Conservation (phyloP, 2,888 invertebrate genomes). For the Anticlea derivata region DNA sequence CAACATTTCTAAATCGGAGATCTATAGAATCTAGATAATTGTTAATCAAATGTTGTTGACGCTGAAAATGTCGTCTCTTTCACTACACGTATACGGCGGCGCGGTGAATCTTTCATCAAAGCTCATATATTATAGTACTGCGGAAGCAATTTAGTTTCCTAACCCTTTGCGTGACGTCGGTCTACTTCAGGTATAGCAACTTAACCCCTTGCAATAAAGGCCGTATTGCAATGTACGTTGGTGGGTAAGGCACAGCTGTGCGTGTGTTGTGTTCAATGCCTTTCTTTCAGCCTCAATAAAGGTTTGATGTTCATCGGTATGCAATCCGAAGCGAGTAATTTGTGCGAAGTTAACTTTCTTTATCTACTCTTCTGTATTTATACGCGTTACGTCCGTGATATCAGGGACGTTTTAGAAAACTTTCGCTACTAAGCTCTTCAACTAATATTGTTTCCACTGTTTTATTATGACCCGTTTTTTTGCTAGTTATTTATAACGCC, state of each 20-base stretch:
- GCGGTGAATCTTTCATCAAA: conserved; percentile 50
- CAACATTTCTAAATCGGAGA: neutral
- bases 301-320: conserved; percentile 37
- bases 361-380: conserved; percentile 6
- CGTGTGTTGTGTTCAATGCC: conserved; percentile 38
- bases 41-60: conserved; percentile 31
- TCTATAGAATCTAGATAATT: conserved; percentile 5
- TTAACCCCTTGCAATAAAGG: conserved; percentile 32
- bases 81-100: conserved; percentile 35
- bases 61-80: conserved; percentile 36
- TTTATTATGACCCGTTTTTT: conserved; percentile 5
- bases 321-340: conserved; percentile 33
- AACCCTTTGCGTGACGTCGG: conserved; percentile 49
- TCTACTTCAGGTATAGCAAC: conserved; percentile 33
- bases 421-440: too few species aligned
- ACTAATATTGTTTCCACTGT: neutral
- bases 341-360: conserved; percentile 29
- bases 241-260: conserved; percentile 21
- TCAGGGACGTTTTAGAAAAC: too few species aligned
- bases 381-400: conserved; percentile 6
- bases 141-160: conserved; percentile 61
- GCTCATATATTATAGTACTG: conserved; percentile 42
- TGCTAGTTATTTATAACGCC: conserved; percentile 1
- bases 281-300: conserved; percentile 44
- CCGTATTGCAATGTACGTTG: conserved; percentile 22